These are phyloP conservation scores for Hapalemur alaotrensis DNA, from an alignment of 2,797 vertebrate genomes.

Conservation along the genomic window DNA sequence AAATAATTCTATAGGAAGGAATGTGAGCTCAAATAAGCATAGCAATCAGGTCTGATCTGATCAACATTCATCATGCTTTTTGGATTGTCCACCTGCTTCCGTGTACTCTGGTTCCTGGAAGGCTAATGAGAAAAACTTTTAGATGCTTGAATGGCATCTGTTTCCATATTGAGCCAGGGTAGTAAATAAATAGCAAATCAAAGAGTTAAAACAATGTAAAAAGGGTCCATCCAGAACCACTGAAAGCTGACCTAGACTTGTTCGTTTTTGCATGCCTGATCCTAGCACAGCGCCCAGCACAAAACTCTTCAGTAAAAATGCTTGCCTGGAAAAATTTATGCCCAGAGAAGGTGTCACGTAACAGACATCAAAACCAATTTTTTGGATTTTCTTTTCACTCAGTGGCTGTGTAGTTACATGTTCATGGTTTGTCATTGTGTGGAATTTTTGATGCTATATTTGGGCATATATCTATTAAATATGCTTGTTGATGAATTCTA, in stretches of 20 bases:
- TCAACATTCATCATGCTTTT: not conserved
- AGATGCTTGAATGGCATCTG: not conserved
- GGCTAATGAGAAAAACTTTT: constrained; percentile 15
- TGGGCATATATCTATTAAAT: constrained; percentile 58
- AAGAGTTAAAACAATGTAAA: not conserved
- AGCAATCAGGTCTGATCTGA: not conserved
- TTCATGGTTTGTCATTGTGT: constrained; percentile 30
- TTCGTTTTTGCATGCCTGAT: not conserved
- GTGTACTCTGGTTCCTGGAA: constrained; percentile 15
- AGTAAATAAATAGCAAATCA: not conserved
- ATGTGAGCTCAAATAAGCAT: not conserved
- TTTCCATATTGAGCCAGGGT: not conserved
- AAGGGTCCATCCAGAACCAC: not conserved
- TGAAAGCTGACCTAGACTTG: not conserved
- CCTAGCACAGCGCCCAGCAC: not conserved
- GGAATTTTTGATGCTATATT: constrained; percentile 57
- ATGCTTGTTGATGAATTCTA: constrained; percentile 71
- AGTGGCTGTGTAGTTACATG: not conserved
- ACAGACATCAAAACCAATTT: not conserved
- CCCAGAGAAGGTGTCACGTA: not conserved
- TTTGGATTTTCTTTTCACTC: constrained; percentile 15
- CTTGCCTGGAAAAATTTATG: not conserved
- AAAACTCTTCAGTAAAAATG: not conserved
- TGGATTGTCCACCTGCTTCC: not conserved
- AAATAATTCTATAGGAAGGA: constrained; percentile 10